A percentile compares a stretch with the other conserved stretches of the same genome.
These are phyloP conservation scores for Melanotus villosus DNA, from an alignment of 2,888 invertebrate genomes.

Conservation along the genomic window DNA sequence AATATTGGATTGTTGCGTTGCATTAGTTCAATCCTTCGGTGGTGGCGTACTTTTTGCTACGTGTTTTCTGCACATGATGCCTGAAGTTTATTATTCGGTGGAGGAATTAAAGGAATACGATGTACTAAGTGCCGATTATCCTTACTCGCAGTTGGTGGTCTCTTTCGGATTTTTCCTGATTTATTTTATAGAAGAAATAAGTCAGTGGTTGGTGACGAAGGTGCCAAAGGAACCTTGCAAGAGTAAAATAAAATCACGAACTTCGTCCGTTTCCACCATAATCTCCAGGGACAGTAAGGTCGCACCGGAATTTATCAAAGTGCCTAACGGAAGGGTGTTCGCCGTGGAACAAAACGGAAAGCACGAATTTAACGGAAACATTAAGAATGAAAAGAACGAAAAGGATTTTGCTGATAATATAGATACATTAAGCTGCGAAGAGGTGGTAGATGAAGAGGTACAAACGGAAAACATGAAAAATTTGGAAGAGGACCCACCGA, in stretches of 20 bases:
- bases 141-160: constrained; percentile 72
- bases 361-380: too few species aligned
- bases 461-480: constrained; percentile 32
- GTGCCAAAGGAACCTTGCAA: constrained; percentile 52
- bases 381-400: neutral
- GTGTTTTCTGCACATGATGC: constrained; percentile 83
- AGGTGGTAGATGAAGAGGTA: constrained; percentile 21
- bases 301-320: constrained; percentile 26
- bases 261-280: constrained; percentile 12
- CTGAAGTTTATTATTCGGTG: constrained; percentile 77
- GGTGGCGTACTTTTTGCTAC: constrained; percentile 86
- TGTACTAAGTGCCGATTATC: constrained; percentile 70
- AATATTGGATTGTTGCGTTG: constrained; percentile 62
- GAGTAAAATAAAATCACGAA: neutral
- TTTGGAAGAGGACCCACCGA: constrained; percentile 6
- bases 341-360: neutral
- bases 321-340: constrained; percentile 23
- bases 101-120: constrained; percentile 70
- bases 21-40: constrained; percentile 74
- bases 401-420: constrained; percentile 14
- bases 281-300: constrained; percentile 42
- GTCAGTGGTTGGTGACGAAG: constrained; percentile 70
- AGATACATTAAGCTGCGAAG: too few species aligned
- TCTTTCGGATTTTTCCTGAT: constrained; percentile 81
- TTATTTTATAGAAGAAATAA: constrained; percentile 81